These are phyloP conservation scores for Baronia brevicornis DNA, from an alignment of 2,888 invertebrate genomes.

Conservation along the genomic window DNA sequence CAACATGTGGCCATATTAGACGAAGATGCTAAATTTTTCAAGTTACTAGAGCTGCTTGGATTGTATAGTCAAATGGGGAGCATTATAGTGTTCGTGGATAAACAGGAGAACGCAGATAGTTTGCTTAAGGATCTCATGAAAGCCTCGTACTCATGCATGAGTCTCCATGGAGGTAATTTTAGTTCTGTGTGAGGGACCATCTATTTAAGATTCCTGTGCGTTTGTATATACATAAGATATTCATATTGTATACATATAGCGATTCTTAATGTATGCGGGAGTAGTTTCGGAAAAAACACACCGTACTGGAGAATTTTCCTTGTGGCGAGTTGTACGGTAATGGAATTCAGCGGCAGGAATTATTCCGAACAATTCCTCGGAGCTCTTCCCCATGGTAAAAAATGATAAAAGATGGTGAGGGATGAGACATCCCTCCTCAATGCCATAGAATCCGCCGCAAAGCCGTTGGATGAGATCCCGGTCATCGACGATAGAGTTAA, in stretches of 20 bases:
- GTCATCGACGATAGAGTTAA: not conserved
- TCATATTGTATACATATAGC: not conserved
- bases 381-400: no score
- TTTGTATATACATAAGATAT: not conserved
- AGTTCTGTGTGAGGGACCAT: constrained; percentile 2
- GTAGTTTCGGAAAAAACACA: no score
- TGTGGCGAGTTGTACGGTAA: no score
- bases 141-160: constrained; percentile 96
- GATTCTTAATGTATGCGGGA: no score
- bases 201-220: not conserved
- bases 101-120: constrained; percentile 97
- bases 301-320: no score
- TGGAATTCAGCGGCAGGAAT: no score
- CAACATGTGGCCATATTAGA: constrained; percentile 95
- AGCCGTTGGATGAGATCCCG: no score
- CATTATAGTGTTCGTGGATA: constrained; percentile 97
- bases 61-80: constrained; percentile 94
- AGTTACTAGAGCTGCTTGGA: constrained; percentile 97
- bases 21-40: constrained; percentile 98
- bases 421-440: no score
- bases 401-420: no score
- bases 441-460: not conserved
- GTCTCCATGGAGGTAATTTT: constrained; percentile 90
- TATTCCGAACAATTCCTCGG: no score
- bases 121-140: constrained; percentile 95